phyloP scores from a whole-genome alignment of 64 coral and sea anemone genomes.

The Cladopsammia gracilis region DNA sequence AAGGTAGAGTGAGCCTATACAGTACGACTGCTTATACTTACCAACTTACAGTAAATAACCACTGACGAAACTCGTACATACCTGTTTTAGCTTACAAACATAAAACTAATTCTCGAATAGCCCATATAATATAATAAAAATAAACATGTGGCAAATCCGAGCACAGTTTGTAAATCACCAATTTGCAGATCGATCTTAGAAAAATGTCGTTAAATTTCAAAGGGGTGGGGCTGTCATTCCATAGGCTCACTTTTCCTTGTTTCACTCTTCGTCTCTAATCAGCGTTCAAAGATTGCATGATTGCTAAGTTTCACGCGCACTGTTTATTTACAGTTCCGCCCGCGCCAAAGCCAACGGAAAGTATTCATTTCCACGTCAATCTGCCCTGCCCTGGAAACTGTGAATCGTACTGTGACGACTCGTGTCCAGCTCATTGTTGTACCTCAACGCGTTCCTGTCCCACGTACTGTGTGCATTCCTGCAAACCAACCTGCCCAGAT shows the following conservation, averaged over 20 bases:
- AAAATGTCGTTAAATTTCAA: no score
- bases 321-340: constrained; percentile 47
- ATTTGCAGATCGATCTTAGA: no score
- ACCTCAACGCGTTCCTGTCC: constrained; percentile 1
- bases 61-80: no score
- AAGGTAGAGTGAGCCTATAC: no score
- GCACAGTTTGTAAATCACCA: no score
- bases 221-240: neutral
- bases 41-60: no score
- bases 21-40: no score
- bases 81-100: no score
- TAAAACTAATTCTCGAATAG: no score
- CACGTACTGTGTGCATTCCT: constrained; percentile 40
- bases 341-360: constrained; percentile 4
- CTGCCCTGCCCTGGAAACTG: constrained; percentile 50
- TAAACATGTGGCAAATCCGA: no score
- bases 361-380: constrained; percentile 46
- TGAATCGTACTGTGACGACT: constrained; percentile 43
- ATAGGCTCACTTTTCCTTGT: neutral
- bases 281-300: neutral
- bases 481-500: constrained; percentile 55
- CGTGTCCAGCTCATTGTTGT: constrained; percentile 72
- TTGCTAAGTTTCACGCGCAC: neutral
- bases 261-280: neutral
- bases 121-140: no score